Conservation (phyloP, 2,888 invertebrate genomes). For the Furcula furcula region DNA sequence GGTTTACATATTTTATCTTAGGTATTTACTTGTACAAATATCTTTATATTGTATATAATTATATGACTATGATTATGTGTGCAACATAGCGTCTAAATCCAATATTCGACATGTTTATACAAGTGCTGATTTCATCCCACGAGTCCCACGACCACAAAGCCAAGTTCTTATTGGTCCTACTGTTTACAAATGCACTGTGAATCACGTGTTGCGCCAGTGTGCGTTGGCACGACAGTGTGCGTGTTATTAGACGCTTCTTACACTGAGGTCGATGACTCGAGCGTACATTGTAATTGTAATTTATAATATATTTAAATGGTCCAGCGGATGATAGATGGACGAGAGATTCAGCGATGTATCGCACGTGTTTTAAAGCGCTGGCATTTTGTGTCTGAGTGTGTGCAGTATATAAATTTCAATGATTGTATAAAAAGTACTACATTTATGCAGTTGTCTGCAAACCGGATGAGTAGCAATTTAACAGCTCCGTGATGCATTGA, state of each 20-base stretch:
- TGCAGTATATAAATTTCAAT: too few relatives aligned
- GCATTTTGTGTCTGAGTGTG: too few relatives aligned
- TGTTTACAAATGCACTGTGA: slow-evolving; percentile 30
- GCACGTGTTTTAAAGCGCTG: background rate
- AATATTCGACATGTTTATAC: background rate
- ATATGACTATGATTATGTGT: too few relatives aligned
- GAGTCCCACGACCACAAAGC: slow-evolving; percentile 1
- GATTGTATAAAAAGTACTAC: too few relatives aligned
- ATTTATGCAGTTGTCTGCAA: too few relatives aligned
- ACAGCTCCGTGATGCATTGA: too few relatives aligned
- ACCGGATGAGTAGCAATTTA: too few relatives aligned
- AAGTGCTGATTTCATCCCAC: slow-evolving; percentile 2
- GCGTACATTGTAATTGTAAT: slow-evolving; percentile 65
- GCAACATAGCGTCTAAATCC: background rate
- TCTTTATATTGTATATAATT: too few relatives aligned
- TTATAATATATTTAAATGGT: slow-evolving; percentile 76
- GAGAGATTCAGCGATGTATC: slow-evolving; percentile 43
- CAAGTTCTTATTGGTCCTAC: slow-evolving; percentile 22
- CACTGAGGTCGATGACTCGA: slow-evolving; percentile 62
- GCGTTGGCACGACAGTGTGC: slow-evolving; percentile 31
- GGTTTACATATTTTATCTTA: too few relatives aligned
- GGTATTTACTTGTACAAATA: too few relatives aligned
- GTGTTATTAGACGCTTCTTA: slow-evolving; percentile 51
- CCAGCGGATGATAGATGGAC: slow-evolving; percentile 62
- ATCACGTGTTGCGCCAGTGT: slow-evolving; percentile 27